Evolutionary conservation across 2,797 vertebrate genomes (phyloP), one percentile per base, ranked within the genome.

Genomic region (Myiothlypis coronata): DNA sequence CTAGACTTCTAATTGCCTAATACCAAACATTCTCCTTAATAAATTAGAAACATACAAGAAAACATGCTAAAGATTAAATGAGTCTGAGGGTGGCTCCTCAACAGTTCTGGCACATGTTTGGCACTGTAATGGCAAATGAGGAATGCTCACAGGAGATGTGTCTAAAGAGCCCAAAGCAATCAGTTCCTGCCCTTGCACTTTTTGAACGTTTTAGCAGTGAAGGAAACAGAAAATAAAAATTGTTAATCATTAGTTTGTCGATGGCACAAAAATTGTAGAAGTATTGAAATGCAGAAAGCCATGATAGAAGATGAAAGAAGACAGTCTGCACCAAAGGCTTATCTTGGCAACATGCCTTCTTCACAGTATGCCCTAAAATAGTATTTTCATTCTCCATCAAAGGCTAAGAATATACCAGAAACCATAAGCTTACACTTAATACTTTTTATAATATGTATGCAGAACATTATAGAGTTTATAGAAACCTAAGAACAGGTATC

Each of bases 341-440:
- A 47, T 91, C 77, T 96, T 96, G 96, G 96, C 95, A 96, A 90
- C 49, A 35, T 84, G 93, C 96, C 96, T 90, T 86, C 91, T 59
- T 93, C 95, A 70, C 95, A 95, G 93, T 52, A 69, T 87, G 80
- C 88, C 28, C 86, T 60, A 95, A 96, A 96, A 95, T 96, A 96
- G 90, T 74, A 61, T 87, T 96, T 93, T 47, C 88, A 92, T 95
- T 96, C 86, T 89, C 88, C 71, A 87, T 87, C 95, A 91, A 89
- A 94, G 74, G 32, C 95, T 96, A 95, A 96, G 96, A 95, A 96
- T 96, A 96, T 74, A 96, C 86, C 74, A 95, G 94, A 96, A 96
- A 93, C 88, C 95, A 91, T 87, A 93, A 90, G 94, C 80, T 95
- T 95, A 92, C 47, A 87, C 94, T 95, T 96, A 96, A 96, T 96